Evolutionary conservation across 2,113 vertebrate genomes (phyloP).

Genomic region (Neodon shergylaensis): DNA sequence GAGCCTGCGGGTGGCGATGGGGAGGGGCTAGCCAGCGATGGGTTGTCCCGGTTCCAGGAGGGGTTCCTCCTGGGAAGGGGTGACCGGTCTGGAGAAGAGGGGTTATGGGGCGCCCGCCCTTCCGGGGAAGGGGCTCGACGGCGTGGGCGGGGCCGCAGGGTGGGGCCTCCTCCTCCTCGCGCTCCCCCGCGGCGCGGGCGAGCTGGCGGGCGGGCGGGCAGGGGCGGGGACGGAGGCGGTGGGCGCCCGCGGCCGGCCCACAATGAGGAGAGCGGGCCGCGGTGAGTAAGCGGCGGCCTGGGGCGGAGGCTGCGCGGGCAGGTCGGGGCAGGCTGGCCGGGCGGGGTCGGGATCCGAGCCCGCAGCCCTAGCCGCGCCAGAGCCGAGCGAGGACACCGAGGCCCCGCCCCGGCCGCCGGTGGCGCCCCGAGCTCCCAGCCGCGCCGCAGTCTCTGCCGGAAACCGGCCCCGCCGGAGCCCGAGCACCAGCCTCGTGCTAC

Average conservation of each 20-base stretch:
- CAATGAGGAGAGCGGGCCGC: neutral
- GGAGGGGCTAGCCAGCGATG: neutral
- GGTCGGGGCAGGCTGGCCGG: slow-evolving; percentile 43
- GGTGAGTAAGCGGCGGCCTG: slow-evolving; percentile 64
- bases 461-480: neutral
- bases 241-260: slow-evolving; percentile 37
- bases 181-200: slow-evolving; percentile 51
- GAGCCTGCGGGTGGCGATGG: slow-evolving; percentile 16
- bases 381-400: slow-evolving; percentile 8
- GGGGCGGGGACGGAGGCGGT: slow-evolving; percentile 46
- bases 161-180: slow-evolving; percentile 57
- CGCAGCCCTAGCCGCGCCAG: neutral
- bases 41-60: neutral
- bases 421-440: slow-evolving; percentile 19
- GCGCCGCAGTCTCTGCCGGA: neutral
- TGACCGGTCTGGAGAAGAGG: neutral
- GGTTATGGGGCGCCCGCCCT: neutral
- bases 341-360: slow-evolving; percentile 20
- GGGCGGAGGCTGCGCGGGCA: slow-evolving; percentile 26
- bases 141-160: slow-evolving; percentile 61
- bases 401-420: slow-evolving; percentile 60
- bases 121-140: neutral
- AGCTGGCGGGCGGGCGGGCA: slow-evolving; percentile 33
- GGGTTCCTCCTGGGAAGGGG: neutral
- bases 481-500: neutral